phyloP scores from a whole-genome alignment of 2,888 invertebrate species.

The Thereva unica region DNA sequence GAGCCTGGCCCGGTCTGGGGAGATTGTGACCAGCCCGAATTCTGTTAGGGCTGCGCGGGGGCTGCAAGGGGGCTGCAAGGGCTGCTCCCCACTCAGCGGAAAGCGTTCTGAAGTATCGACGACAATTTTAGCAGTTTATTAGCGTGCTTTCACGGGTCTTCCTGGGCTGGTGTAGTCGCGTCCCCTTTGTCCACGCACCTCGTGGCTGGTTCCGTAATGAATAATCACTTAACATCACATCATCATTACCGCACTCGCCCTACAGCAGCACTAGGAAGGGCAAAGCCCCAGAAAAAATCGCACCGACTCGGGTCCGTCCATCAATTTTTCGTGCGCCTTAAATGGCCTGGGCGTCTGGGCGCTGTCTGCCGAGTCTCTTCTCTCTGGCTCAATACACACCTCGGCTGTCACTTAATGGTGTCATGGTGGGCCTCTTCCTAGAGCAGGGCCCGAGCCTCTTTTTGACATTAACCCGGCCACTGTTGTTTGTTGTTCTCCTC shows the following conservation, averaged over 20 bases:
- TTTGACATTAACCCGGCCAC: constrained; percentile 13
- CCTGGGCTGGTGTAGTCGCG: background rate
- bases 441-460: constrained; percentile 7
- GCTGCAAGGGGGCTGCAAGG: no score
- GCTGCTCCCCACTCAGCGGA: no score
- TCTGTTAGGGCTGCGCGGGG: no score
- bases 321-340: constrained; percentile 12
- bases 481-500: constrained; percentile 18
- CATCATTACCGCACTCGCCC: constrained; percentile 21
- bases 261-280: background rate
- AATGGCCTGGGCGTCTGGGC: constrained; percentile 21
- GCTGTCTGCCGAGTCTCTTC: constrained; percentile 16
- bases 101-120: no score
- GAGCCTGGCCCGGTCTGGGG: no score
- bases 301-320: constrained; percentile 22
- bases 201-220: constrained; percentile 1
- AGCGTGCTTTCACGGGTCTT: no score
- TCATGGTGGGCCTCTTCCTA: background rate
- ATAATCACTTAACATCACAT: constrained; percentile 26
- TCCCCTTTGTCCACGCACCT: background rate
- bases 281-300: constrained; percentile 27
- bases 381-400: background rate
- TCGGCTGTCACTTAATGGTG: constrained; percentile 9
- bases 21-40: no score
- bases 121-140: no score